These are phyloP conservation scores for Lasioglossum lativentre DNA, from an alignment of 2,888 invertebrate species.

Conservation along the genomic window DNA sequence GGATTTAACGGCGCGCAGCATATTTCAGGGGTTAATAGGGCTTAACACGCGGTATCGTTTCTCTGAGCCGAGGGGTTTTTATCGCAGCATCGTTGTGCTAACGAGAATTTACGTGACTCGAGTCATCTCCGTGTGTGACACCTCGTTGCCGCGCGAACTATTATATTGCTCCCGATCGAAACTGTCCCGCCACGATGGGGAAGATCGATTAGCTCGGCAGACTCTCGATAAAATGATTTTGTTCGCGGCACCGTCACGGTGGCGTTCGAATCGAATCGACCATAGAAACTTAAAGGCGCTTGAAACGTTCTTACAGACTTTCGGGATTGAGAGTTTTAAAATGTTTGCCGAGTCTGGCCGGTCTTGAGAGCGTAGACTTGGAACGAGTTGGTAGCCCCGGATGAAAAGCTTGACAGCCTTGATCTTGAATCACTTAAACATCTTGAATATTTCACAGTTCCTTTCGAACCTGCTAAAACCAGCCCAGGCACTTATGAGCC, in stretches of 20 bases:
- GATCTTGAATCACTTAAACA: conserved; percentile 1
- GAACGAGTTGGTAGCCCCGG: neutral
- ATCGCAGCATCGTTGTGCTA: neutral
- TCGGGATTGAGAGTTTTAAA: neutral
- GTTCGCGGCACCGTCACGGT: neutral
- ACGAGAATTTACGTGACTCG: neutral
- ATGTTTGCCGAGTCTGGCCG: neutral
- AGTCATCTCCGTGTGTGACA: neutral
- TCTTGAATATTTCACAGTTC: conserved; percentile 2
- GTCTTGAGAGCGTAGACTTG: neutral
- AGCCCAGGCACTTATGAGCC: neutral
- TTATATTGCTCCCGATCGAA: neutral
- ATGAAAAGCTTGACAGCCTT: conserved; percentile 4
- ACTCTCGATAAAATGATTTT: neutral
- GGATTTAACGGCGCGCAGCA: neutral
- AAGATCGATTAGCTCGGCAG: neutral
- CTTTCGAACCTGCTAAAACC: neutral
- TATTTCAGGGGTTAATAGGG: conserved; percentile 15
- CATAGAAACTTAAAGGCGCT: neutral
- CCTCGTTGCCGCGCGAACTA: neutral
- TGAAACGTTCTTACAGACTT: neutral
- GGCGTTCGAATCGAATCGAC: neutral
- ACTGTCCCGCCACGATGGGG: neutral
- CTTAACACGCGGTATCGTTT: neutral
- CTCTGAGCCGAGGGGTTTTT: neutral